Evolutionary conservation across 2,888 invertebrate species (phyloP).

Genomic region (Liodrosophila aerea): DNA sequence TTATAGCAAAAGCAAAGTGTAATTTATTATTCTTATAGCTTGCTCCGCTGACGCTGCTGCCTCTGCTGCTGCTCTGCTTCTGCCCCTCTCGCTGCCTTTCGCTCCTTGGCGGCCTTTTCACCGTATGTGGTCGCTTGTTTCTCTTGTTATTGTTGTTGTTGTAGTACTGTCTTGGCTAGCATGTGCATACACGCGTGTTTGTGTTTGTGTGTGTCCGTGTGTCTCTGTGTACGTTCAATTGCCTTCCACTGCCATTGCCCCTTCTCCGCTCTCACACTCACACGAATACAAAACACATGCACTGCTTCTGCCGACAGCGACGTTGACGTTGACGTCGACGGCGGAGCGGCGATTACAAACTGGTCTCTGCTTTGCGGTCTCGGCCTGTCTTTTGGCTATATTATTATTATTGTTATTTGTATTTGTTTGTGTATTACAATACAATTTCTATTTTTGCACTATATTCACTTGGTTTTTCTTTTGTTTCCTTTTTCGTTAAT

Average conservation of each 20-base stretch:
- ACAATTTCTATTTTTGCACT: slow-evolving; percentile 51
- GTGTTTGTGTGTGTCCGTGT: slow-evolving; percentile 32
- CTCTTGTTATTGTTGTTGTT: slow-evolving; percentile 41
- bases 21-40: slow-evolving; percentile 79
- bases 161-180: slow-evolving; percentile 55
- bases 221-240: slow-evolving; percentile 52
- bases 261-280: slow-evolving; percentile 52
- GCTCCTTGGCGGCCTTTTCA: slow-evolving; percentile 67
- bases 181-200: slow-evolving; percentile 54
- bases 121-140: slow-evolving; percentile 74
- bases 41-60: slow-evolving; percentile 40
- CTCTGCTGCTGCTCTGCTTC: slow-evolving; percentile 21
- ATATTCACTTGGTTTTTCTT: slow-evolving; percentile 51
- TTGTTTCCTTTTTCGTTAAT: slow-evolving; percentile 48
- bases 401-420: slow-evolving; percentile 24
- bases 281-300: slow-evolving; percentile 27
- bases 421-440: slow-evolving; percentile 7
- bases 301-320: slow-evolving; percentile 35
- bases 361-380: slow-evolving; percentile 57
- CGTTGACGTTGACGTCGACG: slow-evolving; percentile 40
- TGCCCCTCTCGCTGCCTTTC: slow-evolving; percentile 32
- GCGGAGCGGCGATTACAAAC: slow-evolving; percentile 70
- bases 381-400: slow-evolving; percentile 63
- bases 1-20: slow-evolving; percentile 79
- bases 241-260: slow-evolving; percentile 53